Evolutionary conservation across 2,113 vertebrate species (phyloP), one percentile per base, ranked within the genome.

Genomic region (Galeopterus variegatus): DNA sequence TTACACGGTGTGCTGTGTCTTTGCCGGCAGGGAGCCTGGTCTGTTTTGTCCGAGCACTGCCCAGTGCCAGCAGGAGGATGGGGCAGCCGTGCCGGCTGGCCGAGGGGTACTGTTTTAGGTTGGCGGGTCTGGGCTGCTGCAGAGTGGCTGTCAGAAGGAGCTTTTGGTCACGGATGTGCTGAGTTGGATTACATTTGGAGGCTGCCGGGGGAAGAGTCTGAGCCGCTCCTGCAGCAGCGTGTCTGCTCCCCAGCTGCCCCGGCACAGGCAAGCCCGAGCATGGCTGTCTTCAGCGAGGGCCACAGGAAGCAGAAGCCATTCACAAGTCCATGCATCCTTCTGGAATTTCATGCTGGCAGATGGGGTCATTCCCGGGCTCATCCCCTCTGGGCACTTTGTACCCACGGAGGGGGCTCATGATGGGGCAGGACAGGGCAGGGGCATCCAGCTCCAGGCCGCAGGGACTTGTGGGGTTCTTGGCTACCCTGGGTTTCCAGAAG

Each of bases 171-270:
- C 0, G 13, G 70, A 26, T 5, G 65, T 1, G 3, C 96, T 87
- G 97, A 96, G 92, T 97, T 94, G 95, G 82, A 33, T 0, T 9
- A 26, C 33, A 11, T 7, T 6, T 52, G 81, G 92, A 33, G 88
- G 93, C 94, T 26, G 54, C 64, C 6, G 87, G 90, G 81, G 31
- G 4, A 26, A 14, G 72, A 17, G 84, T 96, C 84, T 77, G 52
- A 8, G 50, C n/a, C 1, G 31, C 5, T 76, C 86, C 93, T 54
- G 76, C 56, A 31, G 76, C 75, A 31, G 81, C 11, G 10, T 14
- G 13, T 26, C 36, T 58, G 0, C 28, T 7, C 60, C 19, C 64
- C 36, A 3, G 48, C 90, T 77, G 36, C 77, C 15, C n/a, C 0
- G 1, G 18, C 23, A 0, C 6, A 9, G 93, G 54, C 97, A 97